Evolutionary conservation across 2,113 vertebrate genomes (phyloP).

Genomic region (Centropus unirufus): DNA sequence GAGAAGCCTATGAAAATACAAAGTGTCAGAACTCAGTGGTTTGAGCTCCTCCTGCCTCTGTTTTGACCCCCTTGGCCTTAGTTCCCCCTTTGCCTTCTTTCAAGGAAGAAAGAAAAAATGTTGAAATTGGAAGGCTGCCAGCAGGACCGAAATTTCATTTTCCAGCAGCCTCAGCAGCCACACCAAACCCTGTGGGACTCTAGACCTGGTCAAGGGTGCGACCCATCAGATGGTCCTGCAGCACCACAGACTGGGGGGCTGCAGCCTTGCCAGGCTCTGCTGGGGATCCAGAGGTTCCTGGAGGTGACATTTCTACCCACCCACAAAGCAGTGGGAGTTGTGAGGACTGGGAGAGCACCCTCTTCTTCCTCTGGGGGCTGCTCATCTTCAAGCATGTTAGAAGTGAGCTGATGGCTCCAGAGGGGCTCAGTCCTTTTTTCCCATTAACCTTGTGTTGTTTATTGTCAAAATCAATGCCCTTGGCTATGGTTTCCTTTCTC

Average conservation of each 20-base stretch:
- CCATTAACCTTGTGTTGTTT: neutral
- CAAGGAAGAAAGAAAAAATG: constrained; percentile 9
- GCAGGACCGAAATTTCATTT: neutral
- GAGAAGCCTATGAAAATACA: constrained; percentile 1
- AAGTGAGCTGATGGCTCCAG: neutral
- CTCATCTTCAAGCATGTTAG: neutral
- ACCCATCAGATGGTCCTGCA: rapidly evolving
- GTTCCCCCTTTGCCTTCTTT: constrained; percentile 26
- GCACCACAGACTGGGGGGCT: rapidly evolving
- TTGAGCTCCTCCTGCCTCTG: neutral
- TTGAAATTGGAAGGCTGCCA: constrained; percentile 23
- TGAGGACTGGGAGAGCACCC: neutral
- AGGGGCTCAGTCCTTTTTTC: neutral
- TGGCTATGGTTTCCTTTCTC: neutral
- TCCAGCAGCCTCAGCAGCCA: neutral
- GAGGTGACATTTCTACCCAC: neutral
- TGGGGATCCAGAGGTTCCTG: neutral
- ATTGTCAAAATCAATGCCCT: neutral
- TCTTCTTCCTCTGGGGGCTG: neutral
- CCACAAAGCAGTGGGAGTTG: rapidly evolving
- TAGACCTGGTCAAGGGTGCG: neutral
- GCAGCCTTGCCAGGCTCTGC: rapidly evolving
- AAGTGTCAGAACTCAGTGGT: neutral
- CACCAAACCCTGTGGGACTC: neutral
- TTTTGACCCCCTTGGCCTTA: rapidly evolving